phyloP scores from a whole-genome alignment of 2,113 vertebrate species.

The Fregetta grallaria region DNA sequence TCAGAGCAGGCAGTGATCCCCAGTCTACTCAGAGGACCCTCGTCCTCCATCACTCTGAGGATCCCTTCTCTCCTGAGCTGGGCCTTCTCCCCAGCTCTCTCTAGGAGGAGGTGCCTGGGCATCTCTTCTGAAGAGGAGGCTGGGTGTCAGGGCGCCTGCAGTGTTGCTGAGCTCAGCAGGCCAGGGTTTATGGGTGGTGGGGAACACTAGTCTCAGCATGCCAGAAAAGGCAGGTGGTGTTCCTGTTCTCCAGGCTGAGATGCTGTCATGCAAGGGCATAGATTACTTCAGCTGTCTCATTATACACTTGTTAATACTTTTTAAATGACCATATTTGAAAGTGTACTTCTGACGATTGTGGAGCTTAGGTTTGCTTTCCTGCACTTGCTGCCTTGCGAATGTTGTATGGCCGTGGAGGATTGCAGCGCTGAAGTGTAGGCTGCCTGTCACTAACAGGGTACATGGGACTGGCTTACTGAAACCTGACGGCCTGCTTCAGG shows the following conservation, averaged over 20 bases:
- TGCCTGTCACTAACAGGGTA: neutral
- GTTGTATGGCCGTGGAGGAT: rapidly evolving
- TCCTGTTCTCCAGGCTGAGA: neutral
- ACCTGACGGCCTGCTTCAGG: neutral
- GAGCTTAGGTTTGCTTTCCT: neutral
- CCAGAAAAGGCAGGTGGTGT: neutral
- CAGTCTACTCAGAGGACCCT: neutral
- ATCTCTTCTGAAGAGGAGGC: neutral
- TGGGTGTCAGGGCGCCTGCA: neutral
- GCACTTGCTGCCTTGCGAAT: neutral
- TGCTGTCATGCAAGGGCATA: neutral
- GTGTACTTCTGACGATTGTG: rapidly evolving
- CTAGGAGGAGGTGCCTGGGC: neutral
- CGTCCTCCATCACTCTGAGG: rapidly evolving
- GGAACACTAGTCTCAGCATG: too few relatives aligned
- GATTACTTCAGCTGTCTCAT: neutral
- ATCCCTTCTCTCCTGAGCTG: neutral
- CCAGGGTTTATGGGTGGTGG: too few relatives aligned
- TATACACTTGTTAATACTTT: neutral
- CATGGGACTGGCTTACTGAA: neutral
- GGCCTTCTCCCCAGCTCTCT: neutral
- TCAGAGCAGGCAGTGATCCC: neutral
- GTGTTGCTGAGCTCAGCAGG: neutral
- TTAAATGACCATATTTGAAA: neutral
- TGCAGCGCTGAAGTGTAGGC: neutral